Base-by-base conservation (phyloP, 2,113 vertebrate species). In the Cyanoramphus novaezelandiae region DNA sequence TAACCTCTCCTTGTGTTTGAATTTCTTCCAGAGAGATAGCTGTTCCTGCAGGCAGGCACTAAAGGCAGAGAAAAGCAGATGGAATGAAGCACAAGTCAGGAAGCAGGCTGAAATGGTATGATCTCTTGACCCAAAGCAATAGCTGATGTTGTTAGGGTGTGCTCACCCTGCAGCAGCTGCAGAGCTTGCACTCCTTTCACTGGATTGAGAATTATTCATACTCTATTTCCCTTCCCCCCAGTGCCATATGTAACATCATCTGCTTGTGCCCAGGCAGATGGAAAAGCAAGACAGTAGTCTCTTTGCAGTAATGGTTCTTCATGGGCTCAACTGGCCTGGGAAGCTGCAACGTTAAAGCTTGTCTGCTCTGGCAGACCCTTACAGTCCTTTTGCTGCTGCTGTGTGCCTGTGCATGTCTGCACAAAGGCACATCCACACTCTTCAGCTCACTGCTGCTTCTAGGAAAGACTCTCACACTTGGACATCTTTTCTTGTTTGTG, bases 21-120 rank as follows among this genome's bases (percentile, higher is more conserved):
- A 72, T 90, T 86, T 95, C 76, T 96, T 94, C 86, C 65, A 82
- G 88, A 80, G 50, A 64, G 47, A 52, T 96, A 75, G 83, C 74
- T 79, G 81, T 15, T 95, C 50, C 76, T 39, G 64, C 90, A 94
- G 93, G 71, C 85, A 88, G 94, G 82, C 47, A 57, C 52, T 81
- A 71, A 90, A 63, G 69, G 86, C 53, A 79, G 80, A 92, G 80
- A 57, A 84, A 35, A 82, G 83, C 92, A 79, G 47, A 86, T 84
- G 86, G 86, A 55, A 80, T 68, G 87, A 79, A 93, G 88, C 76
- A 33, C 76, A 68, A 83, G 86, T 78, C 50, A 91, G 92, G 82
- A 86, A 88, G 67, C 88, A 60, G 72, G 86, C 86, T 93, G 90
- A 28, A 79, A 76, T 79, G 57, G 76, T 96, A 33, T 41, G 69